Percentiles rank a stretch among this genome's conserved stretches.
Evolutionary conservation across 2,113 vertebrate species (phyloP).

Genomic region (Chloebia gouldiae): DNA sequence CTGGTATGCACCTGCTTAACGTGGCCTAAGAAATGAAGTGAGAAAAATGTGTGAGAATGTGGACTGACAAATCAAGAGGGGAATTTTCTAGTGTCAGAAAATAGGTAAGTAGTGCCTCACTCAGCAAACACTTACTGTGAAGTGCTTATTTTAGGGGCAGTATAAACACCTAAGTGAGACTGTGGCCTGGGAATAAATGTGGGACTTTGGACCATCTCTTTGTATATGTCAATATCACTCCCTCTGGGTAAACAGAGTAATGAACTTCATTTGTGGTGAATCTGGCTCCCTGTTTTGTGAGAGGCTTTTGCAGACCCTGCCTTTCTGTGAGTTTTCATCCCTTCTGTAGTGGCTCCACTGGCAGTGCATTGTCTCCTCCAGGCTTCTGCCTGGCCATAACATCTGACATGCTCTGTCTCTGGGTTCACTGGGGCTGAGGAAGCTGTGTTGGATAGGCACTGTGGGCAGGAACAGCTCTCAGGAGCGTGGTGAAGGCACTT

Average conservation of each 20-base stretch:
- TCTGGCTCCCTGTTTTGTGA: background rate
- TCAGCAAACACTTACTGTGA: background rate
- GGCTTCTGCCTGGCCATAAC: background rate
- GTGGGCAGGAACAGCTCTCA: background rate
- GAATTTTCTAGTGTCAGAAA: background rate
- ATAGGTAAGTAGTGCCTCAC: background rate
- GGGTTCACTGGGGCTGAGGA: background rate
- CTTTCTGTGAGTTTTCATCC: background rate
- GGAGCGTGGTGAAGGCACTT: accelerated
- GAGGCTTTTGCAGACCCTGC: background rate
- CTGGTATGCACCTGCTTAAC: background rate
- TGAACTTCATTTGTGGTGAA: background rate
- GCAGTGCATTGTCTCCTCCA: background rate
- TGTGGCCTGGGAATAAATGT: background rate
- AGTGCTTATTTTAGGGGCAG: background rate
- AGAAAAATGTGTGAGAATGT: background rate
- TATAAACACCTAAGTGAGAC: background rate
- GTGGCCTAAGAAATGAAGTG: background rate
- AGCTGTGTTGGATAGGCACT: background rate
- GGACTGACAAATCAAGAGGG: background rate
- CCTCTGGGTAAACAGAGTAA: background rate
- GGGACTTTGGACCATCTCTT: background rate
- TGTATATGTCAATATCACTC: background rate
- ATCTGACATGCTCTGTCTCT: accelerated
- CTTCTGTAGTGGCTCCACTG: background rate